Evolutionary conservation across 1,140 invertebrate genomes (phyloP), one percentile per base, ranked within the genome.

Genomic region (Macrocentrus cingulum): DNA sequence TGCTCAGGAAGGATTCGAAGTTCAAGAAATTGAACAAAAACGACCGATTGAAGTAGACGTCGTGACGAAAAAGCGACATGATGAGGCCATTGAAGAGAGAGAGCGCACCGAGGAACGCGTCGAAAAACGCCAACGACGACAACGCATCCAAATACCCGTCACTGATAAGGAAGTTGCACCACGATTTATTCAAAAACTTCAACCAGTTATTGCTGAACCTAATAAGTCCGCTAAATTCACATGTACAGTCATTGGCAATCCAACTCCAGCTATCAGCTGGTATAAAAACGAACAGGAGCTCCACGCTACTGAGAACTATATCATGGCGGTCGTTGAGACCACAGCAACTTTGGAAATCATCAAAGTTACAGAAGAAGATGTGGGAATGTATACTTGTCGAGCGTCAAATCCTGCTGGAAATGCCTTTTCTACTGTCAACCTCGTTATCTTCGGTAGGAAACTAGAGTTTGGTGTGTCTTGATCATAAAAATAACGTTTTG

Each of bases 331-430:
- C 25, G 70, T 81, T 32, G 82, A 87, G 64, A 82, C 85, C 50
- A 83, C 83, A n/a, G 84, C 85, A 7, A 83, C 81, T 8, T 76
- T 94, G 45, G 85, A 87, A 66, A 87, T 94, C 58, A 71, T 75
- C 15, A 80, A 84, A 42, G 82, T 88, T 1, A 80, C 82, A 37
- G 81, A 84, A 39, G 82, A 87, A 63, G 89, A 94, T 76, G 84
- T 85, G 57, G 92, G 89, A 19, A 84, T 90, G 59, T 92, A 93
- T 76, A 87, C 88, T 7, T 91, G 89, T 70, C 85, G 84, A 71
- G 90, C 90, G 5, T 84, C 84, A 20, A 94, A 94, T 76, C 74
- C 82, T 9, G 87, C 86, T 59, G 91, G 91, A 29, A 87, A 89
- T 56, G 88, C 87, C n/a, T 88, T 87, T 16, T 90, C 89, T 20